A percentile compares a stretch with the other conserved stretches of the same genome.
Evolutionary conservation across 2,888 invertebrate species (phyloP).

Genomic region (Cheilosia grossa): DNA sequence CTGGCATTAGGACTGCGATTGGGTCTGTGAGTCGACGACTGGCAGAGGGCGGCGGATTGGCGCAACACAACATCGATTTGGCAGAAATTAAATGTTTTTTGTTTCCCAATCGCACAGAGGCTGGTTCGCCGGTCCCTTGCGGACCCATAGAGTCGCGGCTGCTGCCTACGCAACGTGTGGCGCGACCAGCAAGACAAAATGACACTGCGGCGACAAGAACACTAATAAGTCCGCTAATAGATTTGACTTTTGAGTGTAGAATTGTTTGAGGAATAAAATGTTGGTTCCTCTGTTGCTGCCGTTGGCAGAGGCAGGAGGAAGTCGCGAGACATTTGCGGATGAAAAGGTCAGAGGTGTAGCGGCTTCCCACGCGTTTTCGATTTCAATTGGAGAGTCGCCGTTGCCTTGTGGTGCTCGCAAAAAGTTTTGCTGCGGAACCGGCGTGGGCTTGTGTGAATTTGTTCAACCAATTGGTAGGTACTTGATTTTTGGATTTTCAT

Average conservation of each 20-base stretch:
- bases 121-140: not conserved
- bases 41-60: conserved; percentile 60
- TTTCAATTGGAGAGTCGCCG: conserved; percentile 18
- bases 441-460: not conserved
- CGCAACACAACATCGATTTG: conserved; percentile 66
- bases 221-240: conserved; percentile 73
- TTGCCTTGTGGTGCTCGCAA: not conserved
- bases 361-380: conserved; percentile 45
- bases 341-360: conserved; percentile 66
- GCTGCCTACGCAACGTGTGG: conserved; percentile 68
- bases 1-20: conserved; percentile 14
- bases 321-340: conserved; percentile 32
- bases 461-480: no score
- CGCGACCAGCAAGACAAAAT: conserved; percentile 63
- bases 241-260: conserved; percentile 67
- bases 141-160: conserved; percentile 22
- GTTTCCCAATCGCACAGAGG: conserved; percentile 53
- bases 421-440: not conserved
- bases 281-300: conserved; percentile 14
- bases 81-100: conserved; percentile 60
- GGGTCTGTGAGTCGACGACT: no score
- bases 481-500: no score
- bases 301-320: not conserved
- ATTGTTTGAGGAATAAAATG: conserved; percentile 36
- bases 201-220: conserved; percentile 69